Percentiles rank a stretch among this genome's conserved stretches.
These are phyloP conservation scores for Amia ocellicauda DNA, from an alignment of 2,113 vertebrate genomes.

Conservation along the genomic window DNA sequence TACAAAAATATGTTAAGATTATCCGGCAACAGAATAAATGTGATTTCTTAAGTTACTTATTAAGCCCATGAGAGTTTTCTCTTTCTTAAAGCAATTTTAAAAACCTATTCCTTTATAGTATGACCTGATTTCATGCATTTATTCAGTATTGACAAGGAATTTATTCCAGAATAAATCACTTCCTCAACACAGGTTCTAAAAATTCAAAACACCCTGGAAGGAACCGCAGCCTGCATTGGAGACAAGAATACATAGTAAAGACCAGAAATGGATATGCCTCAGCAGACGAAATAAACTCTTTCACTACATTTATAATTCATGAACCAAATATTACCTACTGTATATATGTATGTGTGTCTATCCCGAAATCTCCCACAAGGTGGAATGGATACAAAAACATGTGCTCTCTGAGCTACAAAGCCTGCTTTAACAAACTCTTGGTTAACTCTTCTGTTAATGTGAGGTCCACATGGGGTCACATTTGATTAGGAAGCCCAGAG, in stretches of 20 bases:
- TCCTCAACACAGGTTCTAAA: conserved; percentile 29
- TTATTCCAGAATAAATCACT: conserved; percentile 40
- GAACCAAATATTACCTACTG: conserved; percentile 38
- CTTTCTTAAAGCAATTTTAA: conserved; percentile 46
- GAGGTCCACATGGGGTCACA: conserved; percentile 71
- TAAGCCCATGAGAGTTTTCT: conserved; percentile 31
- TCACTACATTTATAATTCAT: conserved; percentile 46
- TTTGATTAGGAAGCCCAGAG: conserved; percentile 72
- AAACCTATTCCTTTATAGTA: conserved; percentile 35
- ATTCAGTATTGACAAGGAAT: conserved; percentile 44
- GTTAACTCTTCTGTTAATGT: conserved; percentile 65
- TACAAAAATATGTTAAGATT: conserved; percentile 18
- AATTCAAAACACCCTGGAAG: conserved; percentile 39
- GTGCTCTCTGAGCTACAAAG: conserved; percentile 68
- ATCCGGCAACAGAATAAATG: conserved; percentile 36
- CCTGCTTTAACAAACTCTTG: conserved; percentile 58
- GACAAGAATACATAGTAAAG: conserved; percentile 32
- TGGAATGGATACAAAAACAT: conserved; percentile 62
- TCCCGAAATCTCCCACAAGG: conserved; percentile 50
- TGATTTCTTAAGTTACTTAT: conserved; percentile 35
- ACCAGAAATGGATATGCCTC: conserved; percentile 29
- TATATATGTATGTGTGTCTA: conserved; percentile 53
- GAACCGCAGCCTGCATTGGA: conserved; percentile 31
- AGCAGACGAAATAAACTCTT: conserved; percentile 28
- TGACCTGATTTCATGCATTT: conserved; percentile 43